A percentile compares a stretch with the other conserved stretches of the same genome.
These are phyloP conservation scores for Omphaloscelis lunosa DNA, from an alignment of 2,888 invertebrate species.

Conservation along the genomic window DNA sequence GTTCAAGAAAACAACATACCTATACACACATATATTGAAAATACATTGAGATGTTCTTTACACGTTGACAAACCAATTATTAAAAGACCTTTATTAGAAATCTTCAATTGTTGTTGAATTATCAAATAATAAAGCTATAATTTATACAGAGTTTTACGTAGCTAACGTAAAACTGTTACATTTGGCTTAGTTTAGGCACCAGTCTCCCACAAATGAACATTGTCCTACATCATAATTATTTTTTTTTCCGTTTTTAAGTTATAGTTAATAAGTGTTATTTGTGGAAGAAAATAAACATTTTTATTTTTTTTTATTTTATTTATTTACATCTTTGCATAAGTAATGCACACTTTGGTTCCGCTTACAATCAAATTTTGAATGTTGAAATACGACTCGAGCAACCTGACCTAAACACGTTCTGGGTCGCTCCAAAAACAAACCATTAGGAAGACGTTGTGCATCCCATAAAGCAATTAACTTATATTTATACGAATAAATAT, in stretches of 20 bases:
- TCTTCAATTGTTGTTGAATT: conserved; percentile 2
- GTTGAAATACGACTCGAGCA: conserved; percentile 31
- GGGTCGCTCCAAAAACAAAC: conserved; percentile 44
- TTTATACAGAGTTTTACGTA: neutral
- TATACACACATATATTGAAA: conserved; percentile 17
- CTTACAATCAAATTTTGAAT: conserved; percentile 37
- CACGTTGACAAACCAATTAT: neutral
- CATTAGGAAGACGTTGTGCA: conserved; percentile 17
- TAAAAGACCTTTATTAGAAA: neutral
- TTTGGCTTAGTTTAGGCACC: too few species aligned
- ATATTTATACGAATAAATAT: conserved; percentile 7
- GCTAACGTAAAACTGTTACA: conserved; percentile 11
- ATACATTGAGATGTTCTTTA: neutral
- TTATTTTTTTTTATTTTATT: too few species aligned
- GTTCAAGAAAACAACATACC: neutral
- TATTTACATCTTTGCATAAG: conserved; percentile 31
- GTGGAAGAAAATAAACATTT: too few species aligned
- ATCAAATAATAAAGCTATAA: conserved; percentile 2
- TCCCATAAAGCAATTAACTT: conserved; percentile 12
- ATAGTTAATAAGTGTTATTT: too few species aligned
- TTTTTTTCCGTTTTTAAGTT: too few species aligned
- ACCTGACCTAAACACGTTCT: conserved; percentile 39
- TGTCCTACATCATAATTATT: too few species aligned
- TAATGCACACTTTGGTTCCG: conserved; percentile 11
- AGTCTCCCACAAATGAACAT: too few species aligned